Evolutionary conservation across 2,797 vertebrate species (phyloP).

Genomic region (Pseudochirops cupreus): DNA sequence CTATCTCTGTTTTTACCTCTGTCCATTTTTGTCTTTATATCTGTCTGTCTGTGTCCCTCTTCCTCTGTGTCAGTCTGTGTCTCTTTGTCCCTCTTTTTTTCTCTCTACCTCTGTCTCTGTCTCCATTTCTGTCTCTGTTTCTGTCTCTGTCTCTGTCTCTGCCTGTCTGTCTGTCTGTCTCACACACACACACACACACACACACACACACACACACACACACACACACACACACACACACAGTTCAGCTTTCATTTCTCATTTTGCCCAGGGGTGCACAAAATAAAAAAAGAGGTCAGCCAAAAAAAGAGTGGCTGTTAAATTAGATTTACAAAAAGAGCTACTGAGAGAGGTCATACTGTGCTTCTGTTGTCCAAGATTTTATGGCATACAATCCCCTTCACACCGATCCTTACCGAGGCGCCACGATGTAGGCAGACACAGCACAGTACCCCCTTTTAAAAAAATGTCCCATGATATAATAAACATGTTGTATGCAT

Average conservation of each 20-base stretch:
- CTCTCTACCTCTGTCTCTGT: neutral
- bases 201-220: neutral
- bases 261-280: conserved; percentile 66
- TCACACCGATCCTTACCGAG: conserved; percentile 38
- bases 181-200: neutral
- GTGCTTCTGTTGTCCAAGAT: conserved; percentile 30
- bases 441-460: conserved; percentile 1
- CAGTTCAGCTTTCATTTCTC: conserved; percentile 64
- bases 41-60: neutral
- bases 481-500: conserved; percentile 57
- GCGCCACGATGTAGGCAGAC: neutral
- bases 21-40: neutral
- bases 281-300: conserved; percentile 55
- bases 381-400: conserved; percentile 53
- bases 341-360: conserved; percentile 54
- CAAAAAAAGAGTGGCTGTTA: conserved; percentile 68
- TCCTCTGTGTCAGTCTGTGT: neutral
- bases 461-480: conserved; percentile 34
- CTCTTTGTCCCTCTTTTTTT: neutral
- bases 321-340: conserved; percentile 68
- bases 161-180: neutral
- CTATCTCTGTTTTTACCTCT: neutral
- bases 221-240: neutral
- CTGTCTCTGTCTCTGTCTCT: too few species aligned
- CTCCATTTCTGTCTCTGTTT: neutral